Conservation (phyloP, 2,888 invertebrate genomes). For the Seira sanloemensis region DNA sequence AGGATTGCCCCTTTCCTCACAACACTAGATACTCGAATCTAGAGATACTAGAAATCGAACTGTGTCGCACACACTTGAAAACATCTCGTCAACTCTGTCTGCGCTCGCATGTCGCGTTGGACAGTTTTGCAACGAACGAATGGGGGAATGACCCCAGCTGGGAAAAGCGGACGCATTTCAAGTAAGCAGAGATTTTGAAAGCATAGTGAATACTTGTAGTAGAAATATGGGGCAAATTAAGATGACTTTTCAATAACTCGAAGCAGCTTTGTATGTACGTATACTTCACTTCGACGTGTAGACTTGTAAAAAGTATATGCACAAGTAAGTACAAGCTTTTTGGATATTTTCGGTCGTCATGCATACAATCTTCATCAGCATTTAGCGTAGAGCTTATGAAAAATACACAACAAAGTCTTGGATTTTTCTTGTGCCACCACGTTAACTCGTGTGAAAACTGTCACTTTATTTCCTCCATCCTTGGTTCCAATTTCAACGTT, state of each 20-base stretch:
- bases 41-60: too few species aligned
- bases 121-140: too few species aligned
- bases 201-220: neutral
- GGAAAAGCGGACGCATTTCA: neutral
- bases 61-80: too few species aligned
- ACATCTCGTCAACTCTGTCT: too few species aligned
- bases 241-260: neutral
- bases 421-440: neutral
- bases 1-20: too few species aligned
- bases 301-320: too few species aligned
- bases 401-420: neutral
- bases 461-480: neutral
- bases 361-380: constrained; percentile 1
- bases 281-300: neutral
- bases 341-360: neutral
- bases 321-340: too few species aligned
- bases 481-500: neutral
- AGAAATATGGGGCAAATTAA: neutral
- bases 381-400: neutral
- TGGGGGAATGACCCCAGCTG: too few species aligned
- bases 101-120: too few species aligned
- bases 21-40: too few species aligned
- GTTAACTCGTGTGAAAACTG: neutral
- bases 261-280: neutral
- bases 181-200: neutral